Evolutionary conservation across 2,888 invertebrate genomes (phyloP).

Genomic region (Lingula anatina): DNA sequence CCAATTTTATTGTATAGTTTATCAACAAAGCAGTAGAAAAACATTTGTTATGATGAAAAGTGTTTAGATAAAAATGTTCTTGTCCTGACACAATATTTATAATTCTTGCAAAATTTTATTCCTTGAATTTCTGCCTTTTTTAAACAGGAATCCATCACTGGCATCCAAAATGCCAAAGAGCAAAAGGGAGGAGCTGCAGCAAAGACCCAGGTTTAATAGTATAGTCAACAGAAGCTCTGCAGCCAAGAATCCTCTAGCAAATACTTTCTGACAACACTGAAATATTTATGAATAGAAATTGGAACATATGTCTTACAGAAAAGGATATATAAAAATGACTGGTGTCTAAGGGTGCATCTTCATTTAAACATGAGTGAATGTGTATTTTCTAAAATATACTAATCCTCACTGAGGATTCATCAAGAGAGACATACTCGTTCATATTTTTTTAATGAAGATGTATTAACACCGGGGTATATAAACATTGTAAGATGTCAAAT

Average conservation of each 20-base stretch:
- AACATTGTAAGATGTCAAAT: too few species aligned
- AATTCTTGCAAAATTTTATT: neutral
- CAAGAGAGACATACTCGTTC: too few species aligned
- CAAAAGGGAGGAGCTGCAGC: conserved; percentile 38
- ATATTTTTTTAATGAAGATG: too few species aligned
- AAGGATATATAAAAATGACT: neutral
- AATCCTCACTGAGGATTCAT: too few species aligned
- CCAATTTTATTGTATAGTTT: too few species aligned
- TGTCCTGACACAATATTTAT: neutral
- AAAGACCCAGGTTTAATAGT: conserved; percentile 43
- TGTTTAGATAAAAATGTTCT: neutral
- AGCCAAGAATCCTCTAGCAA: too few species aligned
- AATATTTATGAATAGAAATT: neutral
- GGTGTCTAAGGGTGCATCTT: neutral
- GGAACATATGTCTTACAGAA: neutral
- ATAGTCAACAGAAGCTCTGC: conserved; percentile 17
- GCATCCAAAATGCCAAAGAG: conserved; percentile 39
- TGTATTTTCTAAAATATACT: too few species aligned
- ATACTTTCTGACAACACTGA: conserved; percentile 2
- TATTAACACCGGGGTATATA: too few species aligned
- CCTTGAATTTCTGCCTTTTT: conserved; percentile 3
- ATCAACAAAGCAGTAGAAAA: too few species aligned
- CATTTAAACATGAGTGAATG: too few species aligned
- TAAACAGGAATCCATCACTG: conserved; percentile 41
- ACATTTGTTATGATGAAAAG: too few species aligned